These are phyloP conservation scores for Sebastes fasciatus DNA, from an alignment of 2,113 vertebrate species.

Conservation along the genomic window DNA sequence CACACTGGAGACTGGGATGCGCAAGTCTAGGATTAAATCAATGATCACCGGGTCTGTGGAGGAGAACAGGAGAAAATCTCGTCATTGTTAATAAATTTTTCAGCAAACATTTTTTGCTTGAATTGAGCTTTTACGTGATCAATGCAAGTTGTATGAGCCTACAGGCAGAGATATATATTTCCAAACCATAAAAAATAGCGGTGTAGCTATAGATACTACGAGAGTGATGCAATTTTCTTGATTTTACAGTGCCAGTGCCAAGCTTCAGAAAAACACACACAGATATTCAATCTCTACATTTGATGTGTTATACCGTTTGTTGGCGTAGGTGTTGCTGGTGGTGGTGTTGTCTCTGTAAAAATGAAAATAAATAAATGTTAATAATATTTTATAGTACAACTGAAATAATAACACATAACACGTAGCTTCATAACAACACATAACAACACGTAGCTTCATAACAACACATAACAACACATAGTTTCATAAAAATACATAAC, in stretches of 20 bases:
- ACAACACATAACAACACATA: too few relatives aligned
- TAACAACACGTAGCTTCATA: too few relatives aligned
- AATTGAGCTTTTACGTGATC: background rate
- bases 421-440: too few relatives aligned
- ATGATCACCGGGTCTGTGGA: conserved; percentile 2
- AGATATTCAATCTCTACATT: background rate
- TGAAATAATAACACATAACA: too few relatives aligned
- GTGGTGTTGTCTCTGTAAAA: too few relatives aligned
- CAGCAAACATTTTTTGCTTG: background rate
- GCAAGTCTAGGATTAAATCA: conserved; percentile 25
- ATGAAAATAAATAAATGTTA: too few relatives aligned
- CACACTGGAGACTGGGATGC: background rate
- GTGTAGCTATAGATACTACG: too few relatives aligned
- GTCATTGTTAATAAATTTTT: background rate
- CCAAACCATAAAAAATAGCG: too few relatives aligned
- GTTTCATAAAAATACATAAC: too few relatives aligned
- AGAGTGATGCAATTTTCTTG: background rate
- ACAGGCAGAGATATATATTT: background rate
- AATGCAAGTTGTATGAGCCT: background rate
- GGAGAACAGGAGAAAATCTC: background rate
- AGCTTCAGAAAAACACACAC: background rate
- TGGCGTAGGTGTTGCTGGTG: background rate
- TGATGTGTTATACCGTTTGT: background rate
- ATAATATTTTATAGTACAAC: too few relatives aligned
- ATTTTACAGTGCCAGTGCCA: background rate